Base-by-base conservation (phyloP, 2,113 vertebrate species). In the Cynocephalus volans region DNA sequence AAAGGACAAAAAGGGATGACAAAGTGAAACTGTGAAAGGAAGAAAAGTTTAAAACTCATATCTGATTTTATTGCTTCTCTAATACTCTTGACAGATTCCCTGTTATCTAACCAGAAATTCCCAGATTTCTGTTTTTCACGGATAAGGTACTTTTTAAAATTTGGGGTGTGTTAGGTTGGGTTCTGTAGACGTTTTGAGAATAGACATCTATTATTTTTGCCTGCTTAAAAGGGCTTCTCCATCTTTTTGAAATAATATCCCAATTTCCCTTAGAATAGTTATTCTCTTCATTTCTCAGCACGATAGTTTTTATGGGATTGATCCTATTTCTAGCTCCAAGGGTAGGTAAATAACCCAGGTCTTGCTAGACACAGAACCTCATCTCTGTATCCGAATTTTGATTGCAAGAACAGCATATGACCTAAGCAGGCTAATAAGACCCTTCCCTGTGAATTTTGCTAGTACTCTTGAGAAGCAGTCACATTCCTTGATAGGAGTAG, bases 1-100 rank as follows among this genome's bases (percentile, higher is more conserved):
- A 90, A 69, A 87, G 88, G 83, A 81, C n/a, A 95, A 58, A 88
- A 92, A 80, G 1, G 2, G 24, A 88, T n/a, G 70, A 88, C 54
- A 48, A 58, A 54, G 26, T 95, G 5, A 90, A 97, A 83, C 41
- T 91, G 15, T 72, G 8, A 28, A 86, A 79, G 23, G 4, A 52
- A 79, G 28, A 31, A 56, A 69, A 70, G 33, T 83, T 87, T 95
- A 67, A 85, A 65, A 82, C 56, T 26, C 11, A 7, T 12, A 73
- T 48, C 8, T 87, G 48, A 41, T 96, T 91, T 67, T 73, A 28
- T 84, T 89, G 31, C n/a, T 82, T 8, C 33, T 96, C 33, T 88
- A 64, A 65, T 93, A 45, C 3, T 73, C 58, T 8, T 86, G 56
- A 72, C 4, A 23, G 14, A 75, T 36, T 70, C 18, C 11, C 3